These are phyloP conservation scores for Blastobasis lacticolella DNA, from an alignment of 2,888 invertebrate genomes.

Conservation along the genomic window DNA sequence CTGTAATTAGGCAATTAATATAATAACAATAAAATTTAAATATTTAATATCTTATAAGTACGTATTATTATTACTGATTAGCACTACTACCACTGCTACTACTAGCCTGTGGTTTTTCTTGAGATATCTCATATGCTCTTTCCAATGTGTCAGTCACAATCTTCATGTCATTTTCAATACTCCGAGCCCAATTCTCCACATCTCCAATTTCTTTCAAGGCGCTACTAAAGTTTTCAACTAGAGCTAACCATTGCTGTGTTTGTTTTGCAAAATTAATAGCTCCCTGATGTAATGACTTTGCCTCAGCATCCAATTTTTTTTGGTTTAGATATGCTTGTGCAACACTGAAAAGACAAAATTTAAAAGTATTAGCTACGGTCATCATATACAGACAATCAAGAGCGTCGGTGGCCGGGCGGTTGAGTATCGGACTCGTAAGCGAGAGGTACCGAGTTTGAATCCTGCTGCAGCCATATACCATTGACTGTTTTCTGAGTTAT, in stretches of 20 bases:
- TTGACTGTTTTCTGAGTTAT: too few species aligned
- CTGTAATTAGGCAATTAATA: background rate
- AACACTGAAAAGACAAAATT: conserved; percentile 83
- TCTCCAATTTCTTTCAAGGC: conserved; percentile 97
- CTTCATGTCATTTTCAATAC: conserved; percentile 96
- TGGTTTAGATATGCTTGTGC: conserved; percentile 99
- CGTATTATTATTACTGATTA: too few species aligned
- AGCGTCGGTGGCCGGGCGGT: too few species aligned
- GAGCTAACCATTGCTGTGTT: conserved; percentile 96
- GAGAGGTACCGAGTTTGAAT: too few species aligned
- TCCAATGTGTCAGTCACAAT: conserved; percentile 94
- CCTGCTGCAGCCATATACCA: too few species aligned
- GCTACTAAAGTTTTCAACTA: conserved; percentile 91
- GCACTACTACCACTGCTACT: too few species aligned
- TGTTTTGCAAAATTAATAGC: conserved; percentile 97
- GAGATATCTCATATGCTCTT: conserved; percentile 89
- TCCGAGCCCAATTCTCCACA: conserved; percentile 98
- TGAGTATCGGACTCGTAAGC: too few species aligned
- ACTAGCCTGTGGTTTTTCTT: conserved; percentile 31
- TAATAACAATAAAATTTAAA: conserved; percentile 6
- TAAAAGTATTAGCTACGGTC: too few species aligned
- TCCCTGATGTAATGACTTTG: conserved; percentile 94
- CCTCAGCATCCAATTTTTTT: conserved; percentile 97
- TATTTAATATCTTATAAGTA: too few species aligned
- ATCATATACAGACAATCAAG: too few species aligned